These are phyloP conservation scores for Lottia gigantea DNA, from an alignment of 2,888 invertebrate species.

Conservation along the genomic window DNA sequence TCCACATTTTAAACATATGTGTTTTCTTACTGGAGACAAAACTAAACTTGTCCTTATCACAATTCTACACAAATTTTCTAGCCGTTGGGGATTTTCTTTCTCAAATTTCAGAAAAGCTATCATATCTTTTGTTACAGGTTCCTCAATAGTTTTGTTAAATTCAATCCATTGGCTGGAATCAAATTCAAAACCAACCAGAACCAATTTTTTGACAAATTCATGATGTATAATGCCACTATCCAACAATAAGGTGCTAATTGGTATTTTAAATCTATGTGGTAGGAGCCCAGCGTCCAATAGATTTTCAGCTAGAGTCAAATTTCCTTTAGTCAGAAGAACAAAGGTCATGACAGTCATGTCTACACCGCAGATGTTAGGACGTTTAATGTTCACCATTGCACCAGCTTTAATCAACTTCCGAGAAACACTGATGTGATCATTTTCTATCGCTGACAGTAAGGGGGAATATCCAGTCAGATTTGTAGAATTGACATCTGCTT, in stretches of 20 bases:
- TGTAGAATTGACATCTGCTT: constrained; percentile 24
- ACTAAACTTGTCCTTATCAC: constrained; percentile 18
- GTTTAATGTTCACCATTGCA: constrained; percentile 26
- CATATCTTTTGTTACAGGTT: constrained; percentile 20
- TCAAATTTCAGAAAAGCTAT: constrained; percentile 22
- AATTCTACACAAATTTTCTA: constrained; percentile 20
- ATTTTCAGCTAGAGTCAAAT: constrained; percentile 21
- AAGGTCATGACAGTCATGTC: constrained; percentile 26
- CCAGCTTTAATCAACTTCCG: constrained; percentile 21
- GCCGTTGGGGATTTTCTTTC: constrained; percentile 3
- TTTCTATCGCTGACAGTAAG: constrained; percentile 26
- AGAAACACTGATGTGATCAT: constrained; percentile 23
- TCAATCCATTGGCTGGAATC: constrained; percentile 21
- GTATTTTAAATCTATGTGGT: constrained; percentile 24
- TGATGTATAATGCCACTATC: constrained; percentile 16
- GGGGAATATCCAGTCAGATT: constrained; percentile 28
- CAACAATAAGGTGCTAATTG: constrained; percentile 22
- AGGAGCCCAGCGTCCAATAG: constrained; percentile 22
- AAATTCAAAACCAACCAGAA: constrained; percentile 25
- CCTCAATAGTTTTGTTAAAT: background rate
- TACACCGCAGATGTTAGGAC: constrained; percentile 26
- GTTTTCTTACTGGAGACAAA: background rate
- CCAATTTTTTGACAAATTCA: constrained; percentile 22
- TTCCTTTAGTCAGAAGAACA: constrained; percentile 26
- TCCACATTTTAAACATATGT: constrained; percentile 14